A percentile compares a stretch with the other conserved stretches of the same genome.
These are phyloP conservation scores for Lathronympha strigana DNA, from an alignment of 2,888 invertebrate species.

Conservation along the genomic window DNA sequence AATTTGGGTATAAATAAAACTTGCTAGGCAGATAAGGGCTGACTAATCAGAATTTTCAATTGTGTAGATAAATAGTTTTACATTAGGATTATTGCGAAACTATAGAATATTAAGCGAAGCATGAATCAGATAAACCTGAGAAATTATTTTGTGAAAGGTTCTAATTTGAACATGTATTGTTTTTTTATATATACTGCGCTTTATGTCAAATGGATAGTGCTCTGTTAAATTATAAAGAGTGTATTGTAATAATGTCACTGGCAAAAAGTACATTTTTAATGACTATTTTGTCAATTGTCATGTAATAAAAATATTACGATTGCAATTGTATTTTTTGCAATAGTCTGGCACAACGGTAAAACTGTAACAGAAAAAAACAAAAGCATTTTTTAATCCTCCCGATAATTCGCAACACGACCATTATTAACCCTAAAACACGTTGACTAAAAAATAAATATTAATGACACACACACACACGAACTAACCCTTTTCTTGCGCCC, in stretches of 20 bases:
- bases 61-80: not conserved
- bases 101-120: too few relatives aligned
- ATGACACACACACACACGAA: slow-evolving; percentile 63
- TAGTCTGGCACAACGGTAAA: not conserved
- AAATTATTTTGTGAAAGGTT: too few relatives aligned
- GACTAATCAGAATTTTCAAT: not conserved
- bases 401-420: slow-evolving; percentile 31
- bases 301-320: not conserved
- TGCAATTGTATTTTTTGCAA: not conserved
- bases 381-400: slow-evolving; percentile 14
- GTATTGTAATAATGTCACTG: not conserved
- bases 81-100: too few relatives aligned
- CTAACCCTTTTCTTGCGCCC: slow-evolving; percentile 77
- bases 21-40: not conserved
- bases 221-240: not conserved
- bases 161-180: too few relatives aligned
- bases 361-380: slow-evolving; percentile 11
- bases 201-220: too few relatives aligned
- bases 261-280: not conserved
- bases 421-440: slow-evolving; percentile 31
- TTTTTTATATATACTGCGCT: too few relatives aligned
- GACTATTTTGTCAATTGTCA: not conserved
- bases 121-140: too few relatives aligned
- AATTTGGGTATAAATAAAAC: not conserved
- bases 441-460: slow-evolving; percentile 72